Conservation (phyloP, 1,140 invertebrate genomes). For the Drosophila ananassae region DNA sequence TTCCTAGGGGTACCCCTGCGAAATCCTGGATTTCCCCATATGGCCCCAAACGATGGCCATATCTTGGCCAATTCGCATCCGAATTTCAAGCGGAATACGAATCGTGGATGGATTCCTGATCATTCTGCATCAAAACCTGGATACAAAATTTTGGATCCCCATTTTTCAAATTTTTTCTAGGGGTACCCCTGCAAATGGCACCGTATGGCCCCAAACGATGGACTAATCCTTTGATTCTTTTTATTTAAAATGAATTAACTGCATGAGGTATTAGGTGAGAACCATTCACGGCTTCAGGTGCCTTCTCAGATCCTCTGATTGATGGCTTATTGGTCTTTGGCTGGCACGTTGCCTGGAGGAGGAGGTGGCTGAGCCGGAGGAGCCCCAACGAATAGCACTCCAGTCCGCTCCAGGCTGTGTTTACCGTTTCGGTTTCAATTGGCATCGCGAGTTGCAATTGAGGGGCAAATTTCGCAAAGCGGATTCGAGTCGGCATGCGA, state of each 20-base stretch:
- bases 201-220: no score
- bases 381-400: not conserved
- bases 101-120: no score
- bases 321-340: not conserved
- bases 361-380: not conserved
- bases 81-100: no score
- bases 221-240: no score
- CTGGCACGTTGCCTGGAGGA: not conserved
- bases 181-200: no score
- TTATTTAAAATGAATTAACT: not conserved
- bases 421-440: constrained; percentile 66
- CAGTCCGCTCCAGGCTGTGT: constrained; percentile 20
- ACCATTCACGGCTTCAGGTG: not conserved
- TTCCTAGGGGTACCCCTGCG: no score
- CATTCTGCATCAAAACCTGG: no score
- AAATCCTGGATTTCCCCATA: no score
- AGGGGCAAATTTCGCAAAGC: constrained; percentile 33
- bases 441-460: constrained; percentile 29
- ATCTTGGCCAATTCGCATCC: no score
- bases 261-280: not conserved
- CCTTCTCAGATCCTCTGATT: not conserved
- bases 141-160: no score
- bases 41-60: no score
- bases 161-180: no score
- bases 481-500: constrained; percentile 41